A percentile compares a stretch with the other conserved stretches of the same genome.
phyloP scores from a whole-genome alignment of 2,888 invertebrate species.

The Selenia dentaria region DNA sequence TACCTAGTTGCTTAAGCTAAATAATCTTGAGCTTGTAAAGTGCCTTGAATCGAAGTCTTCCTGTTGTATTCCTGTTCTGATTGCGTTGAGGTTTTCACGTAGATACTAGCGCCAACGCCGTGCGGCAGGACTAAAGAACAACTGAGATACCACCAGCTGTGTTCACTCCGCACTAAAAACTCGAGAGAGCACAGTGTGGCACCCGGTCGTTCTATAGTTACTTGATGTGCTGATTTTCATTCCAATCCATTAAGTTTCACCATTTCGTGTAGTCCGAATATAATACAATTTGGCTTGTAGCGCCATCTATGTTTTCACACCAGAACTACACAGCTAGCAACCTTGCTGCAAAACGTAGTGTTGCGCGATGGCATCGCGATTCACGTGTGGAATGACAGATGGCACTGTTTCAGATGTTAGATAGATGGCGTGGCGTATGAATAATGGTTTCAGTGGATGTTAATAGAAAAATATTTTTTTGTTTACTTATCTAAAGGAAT shows the following conservation, averaged over 20 bases:
- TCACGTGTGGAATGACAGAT: conserved; percentile 40
- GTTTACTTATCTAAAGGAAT: no score
- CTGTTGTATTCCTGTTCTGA: no score
- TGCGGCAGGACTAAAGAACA: conserved; percentile 83
- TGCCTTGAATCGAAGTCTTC: no score
- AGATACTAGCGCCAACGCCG: conserved; percentile 9
- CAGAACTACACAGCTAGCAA: conserved; percentile 31
- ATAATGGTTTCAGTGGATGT: background rate
- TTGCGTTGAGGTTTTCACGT: background rate
- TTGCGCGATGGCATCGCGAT: conserved; percentile 29
- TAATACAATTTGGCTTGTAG: conserved; percentile 29
- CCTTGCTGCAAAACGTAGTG: conserved; percentile 15
- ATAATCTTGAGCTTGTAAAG: no score
- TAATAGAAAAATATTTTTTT: no score
- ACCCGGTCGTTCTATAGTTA: conserved; percentile 91
- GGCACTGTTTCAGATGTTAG: conserved; percentile 40
- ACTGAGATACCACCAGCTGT: conserved; percentile 99
- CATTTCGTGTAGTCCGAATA: no score
- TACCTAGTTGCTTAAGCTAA: no score
- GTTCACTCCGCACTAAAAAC: conserved; percentile 92
- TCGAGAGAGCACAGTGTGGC: conserved; percentile 98
- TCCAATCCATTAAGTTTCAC: conserved; percentile 11
- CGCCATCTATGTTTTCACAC: conserved; percentile 32
- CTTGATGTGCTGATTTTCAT: conserved; percentile 25
- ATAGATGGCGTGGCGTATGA: conserved; percentile 3